phyloP scores from a whole-genome alignment of 2,888 invertebrate genomes.

The Diplolepis rosae region DNA sequence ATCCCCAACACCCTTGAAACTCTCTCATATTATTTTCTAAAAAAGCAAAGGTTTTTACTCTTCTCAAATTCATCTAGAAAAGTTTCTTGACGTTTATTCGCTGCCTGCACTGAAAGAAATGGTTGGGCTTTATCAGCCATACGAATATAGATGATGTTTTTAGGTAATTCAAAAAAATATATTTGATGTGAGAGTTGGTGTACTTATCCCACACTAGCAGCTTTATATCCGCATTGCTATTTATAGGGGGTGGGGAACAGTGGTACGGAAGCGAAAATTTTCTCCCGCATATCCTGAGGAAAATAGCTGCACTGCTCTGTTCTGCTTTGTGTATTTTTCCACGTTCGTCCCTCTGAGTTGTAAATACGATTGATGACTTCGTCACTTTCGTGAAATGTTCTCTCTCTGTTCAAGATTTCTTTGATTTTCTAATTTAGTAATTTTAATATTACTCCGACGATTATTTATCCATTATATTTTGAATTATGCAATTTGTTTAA shows the following conservation, averaged over 20 bases:
- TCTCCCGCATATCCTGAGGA: constrained; percentile 44
- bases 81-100: constrained; percentile 53
- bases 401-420: not conserved
- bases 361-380: constrained; percentile 57
- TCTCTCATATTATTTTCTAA: constrained; percentile 57
- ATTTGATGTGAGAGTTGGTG: constrained; percentile 53
- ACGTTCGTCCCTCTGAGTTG: constrained; percentile 55
- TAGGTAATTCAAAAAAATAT: too few relatives aligned
- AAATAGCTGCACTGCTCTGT: constrained; percentile 54
- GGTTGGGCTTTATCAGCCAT: constrained; percentile 68
- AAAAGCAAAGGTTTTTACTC: constrained; percentile 63
- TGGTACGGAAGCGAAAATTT: constrained; percentile 52
- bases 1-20: constrained; percentile 7
- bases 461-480: too few relatives aligned
- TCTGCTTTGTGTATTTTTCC: constrained; percentile 56
- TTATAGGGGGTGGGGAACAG: constrained; percentile 53
- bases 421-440: constrained; percentile 6
- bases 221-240: constrained; percentile 52
- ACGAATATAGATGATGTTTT: constrained; percentile 71
- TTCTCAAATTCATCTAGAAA: constrained; percentile 68
- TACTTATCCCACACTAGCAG: constrained; percentile 44
- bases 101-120: too few relatives aligned
- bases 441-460: too few relatives aligned
- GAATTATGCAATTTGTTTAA: too few relatives aligned
- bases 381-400: constrained; percentile 12